Evolutionary conservation across 2,113 vertebrate species (phyloP).

Genomic region (Rousettus leschenaultii): DNA sequence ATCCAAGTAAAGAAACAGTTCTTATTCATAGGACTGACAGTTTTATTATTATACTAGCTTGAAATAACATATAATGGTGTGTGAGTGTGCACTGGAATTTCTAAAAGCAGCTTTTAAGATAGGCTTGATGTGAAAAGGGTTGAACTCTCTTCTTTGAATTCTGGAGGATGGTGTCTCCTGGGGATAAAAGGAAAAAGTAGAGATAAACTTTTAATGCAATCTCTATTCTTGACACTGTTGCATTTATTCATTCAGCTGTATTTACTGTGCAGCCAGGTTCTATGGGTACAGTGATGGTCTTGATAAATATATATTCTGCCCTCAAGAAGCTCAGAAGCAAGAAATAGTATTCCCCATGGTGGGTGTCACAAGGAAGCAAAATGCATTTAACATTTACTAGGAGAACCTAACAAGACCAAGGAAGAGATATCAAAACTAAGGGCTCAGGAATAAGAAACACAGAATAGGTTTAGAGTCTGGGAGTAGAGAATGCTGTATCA

Average conservation of each 20-base stretch:
- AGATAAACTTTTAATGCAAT: conserved; percentile 63
- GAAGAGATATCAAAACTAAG: not conserved
- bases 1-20: conserved; percentile 77
- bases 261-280: conserved; percentile 11
- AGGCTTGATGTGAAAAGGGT: conserved; percentile 67
- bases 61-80: conserved; percentile 77
- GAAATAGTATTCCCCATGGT: not conserved
- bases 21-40: conserved; percentile 77
- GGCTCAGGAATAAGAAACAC: not conserved
- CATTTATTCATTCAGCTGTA: conserved; percentile 50
- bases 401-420: not conserved
- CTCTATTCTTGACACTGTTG: not conserved
- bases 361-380: not conserved
- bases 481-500: not conserved
- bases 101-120: conserved; percentile 73
- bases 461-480: not conserved
- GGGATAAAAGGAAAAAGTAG: conserved; percentile 60
- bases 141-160: conserved; percentile 61
- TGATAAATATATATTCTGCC: not conserved
- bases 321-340: not conserved
- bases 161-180: conserved; percentile 62
- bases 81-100: conserved; percentile 73
- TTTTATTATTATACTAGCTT: conserved; percentile 76
- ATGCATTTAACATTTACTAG: not conserved
- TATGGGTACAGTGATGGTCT: not conserved